phyloP scores from a whole-genome alignment of 2,797 vertebrate genomes.

The Odontamblyopus rebecca region DNA sequence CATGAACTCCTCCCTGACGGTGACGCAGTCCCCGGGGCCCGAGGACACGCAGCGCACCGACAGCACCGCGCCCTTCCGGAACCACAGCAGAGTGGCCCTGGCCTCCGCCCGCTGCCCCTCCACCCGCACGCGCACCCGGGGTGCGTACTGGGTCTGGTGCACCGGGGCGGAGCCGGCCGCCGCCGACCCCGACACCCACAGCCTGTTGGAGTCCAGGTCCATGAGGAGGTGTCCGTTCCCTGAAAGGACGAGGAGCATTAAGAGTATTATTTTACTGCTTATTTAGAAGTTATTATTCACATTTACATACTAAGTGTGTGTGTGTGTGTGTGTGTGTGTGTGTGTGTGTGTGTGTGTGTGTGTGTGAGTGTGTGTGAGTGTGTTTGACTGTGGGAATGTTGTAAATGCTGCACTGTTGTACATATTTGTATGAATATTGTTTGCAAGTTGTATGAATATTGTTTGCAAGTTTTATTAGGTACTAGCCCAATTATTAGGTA shows the following conservation, averaged over 20 bases:
- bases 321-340: too few relatives aligned
- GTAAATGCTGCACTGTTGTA: too few relatives aligned
- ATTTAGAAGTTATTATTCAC: too few relatives aligned
- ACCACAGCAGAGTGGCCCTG: constrained; percentile 77
- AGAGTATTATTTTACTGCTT: too few relatives aligned
- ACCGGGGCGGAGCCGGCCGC: constrained; percentile 78
- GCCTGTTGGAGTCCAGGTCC: constrained; percentile 81
- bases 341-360: too few relatives aligned
- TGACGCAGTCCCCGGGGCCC: constrained; percentile 78
- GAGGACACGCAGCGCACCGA: constrained; percentile 80
- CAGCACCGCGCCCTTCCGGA: constrained; percentile 86
- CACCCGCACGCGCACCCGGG: constrained; percentile 76
- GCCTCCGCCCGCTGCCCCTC: constrained; percentile 74
- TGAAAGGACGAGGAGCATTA: constrained; percentile 20
- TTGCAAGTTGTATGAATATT: too few relatives aligned
- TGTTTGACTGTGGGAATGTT: too few relatives aligned
- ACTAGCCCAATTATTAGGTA: too few relatives aligned
- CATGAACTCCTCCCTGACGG: constrained; percentile 88
- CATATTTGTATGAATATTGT: too few relatives aligned
- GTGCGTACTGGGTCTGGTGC: constrained; percentile 80
- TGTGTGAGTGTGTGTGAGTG: too few relatives aligned
- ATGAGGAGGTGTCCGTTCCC: constrained; percentile 89
- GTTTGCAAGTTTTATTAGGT: too few relatives aligned
- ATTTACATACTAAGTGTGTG: too few relatives aligned
- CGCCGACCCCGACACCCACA: constrained; percentile 84